phyloP scores from a whole-genome alignment of 2,113 vertebrate species.

The Perca fluviatilis region DNA sequence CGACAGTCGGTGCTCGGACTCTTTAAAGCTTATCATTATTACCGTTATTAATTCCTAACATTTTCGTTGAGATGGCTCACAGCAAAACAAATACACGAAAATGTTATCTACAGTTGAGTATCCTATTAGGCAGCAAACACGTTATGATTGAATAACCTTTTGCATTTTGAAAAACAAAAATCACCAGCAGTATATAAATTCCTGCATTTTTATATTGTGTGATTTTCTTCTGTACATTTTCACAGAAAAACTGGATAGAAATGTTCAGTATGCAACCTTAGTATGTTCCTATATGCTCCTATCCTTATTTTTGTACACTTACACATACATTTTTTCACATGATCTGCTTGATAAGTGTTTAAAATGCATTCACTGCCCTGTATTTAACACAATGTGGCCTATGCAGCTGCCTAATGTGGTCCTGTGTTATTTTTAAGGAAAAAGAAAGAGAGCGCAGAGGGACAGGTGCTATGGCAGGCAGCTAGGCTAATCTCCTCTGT shows the following conservation, averaged over 20 bases:
- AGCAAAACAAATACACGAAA: background rate
- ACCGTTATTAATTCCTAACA: slow-evolving; percentile 19
- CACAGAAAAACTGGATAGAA: background rate
- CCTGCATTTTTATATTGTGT: background rate
- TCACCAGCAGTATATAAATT: background rate
- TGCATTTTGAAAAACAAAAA: slow-evolving; percentile 18
- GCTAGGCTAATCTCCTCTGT: slow-evolving; percentile 75
- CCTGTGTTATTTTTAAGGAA: slow-evolving; percentile 79
- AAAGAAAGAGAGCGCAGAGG: slow-evolving; percentile 47
- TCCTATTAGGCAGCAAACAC: background rate
- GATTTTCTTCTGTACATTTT: background rate
- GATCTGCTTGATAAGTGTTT: slow-evolving; percentile 13
- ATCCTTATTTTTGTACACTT: background rate
- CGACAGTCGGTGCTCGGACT: slow-evolving; percentile 20
- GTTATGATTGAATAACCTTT: slow-evolving; percentile 12
- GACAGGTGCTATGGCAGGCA: slow-evolving; percentile 74
- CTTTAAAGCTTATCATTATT: slow-evolving; percentile 32
- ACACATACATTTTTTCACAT: background rate
- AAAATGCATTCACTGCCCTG: slow-evolving; percentile 2
- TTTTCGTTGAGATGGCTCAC: background rate
- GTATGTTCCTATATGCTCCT: background rate
- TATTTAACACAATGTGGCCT: slow-evolving; percentile 26
- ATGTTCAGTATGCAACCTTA: background rate
- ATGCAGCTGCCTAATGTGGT: slow-evolving; percentile 27
- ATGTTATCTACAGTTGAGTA: background rate